phyloP scores from a whole-genome alignment of 2,797 vertebrate genomes.

The Clarias laeviceps region DNA sequence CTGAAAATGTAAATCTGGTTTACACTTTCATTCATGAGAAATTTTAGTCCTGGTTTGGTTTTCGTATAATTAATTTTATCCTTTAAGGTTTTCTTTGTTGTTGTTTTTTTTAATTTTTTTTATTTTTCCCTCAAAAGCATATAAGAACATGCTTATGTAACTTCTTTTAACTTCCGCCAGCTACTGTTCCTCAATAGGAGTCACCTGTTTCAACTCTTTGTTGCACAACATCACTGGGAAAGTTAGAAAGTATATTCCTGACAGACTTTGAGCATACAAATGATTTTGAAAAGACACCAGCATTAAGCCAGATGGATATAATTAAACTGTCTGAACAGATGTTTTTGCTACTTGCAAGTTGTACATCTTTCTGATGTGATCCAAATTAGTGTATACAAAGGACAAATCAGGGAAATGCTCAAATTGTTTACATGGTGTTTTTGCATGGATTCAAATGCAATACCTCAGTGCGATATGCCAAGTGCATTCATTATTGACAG shows the following conservation, averaged over 20 bases:
- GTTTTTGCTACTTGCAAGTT: neutral
- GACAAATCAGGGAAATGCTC: neutral
- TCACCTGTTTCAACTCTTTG: constrained; percentile 4
- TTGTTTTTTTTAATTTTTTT: neutral
- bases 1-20: too few relatives aligned
- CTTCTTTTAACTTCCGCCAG: neutral
- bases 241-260: neutral
- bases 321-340: neutral
- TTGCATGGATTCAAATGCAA: neutral
- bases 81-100: too few relatives aligned
- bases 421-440: neutral
- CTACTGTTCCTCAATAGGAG: neutral
- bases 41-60: too few relatives aligned
- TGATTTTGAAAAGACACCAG: neutral
- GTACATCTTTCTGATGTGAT: neutral
- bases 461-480: neutral
- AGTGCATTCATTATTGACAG: neutral
- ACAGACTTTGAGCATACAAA: neutral
- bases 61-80: too few relatives aligned
- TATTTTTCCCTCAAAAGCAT: neutral
- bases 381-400: neutral
- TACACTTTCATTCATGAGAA: too few relatives aligned
- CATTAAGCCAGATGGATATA: neutral
- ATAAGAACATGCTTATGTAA: constrained; percentile 3
- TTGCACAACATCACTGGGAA: neutral